Conservation (phyloP, 2,888 invertebrate genomes). For the Limnephilus auricula region DNA sequence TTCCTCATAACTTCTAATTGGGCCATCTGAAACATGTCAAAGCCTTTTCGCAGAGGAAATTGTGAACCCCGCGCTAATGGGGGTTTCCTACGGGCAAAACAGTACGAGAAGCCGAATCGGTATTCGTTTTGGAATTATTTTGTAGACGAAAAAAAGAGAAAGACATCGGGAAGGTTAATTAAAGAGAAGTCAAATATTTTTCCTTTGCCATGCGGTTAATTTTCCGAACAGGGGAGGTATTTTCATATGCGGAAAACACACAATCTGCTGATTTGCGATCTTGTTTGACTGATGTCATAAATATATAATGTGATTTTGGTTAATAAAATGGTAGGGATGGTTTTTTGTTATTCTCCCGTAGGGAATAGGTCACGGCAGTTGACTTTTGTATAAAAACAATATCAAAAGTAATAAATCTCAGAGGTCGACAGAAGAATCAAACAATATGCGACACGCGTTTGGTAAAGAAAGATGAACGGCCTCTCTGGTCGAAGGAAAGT, state of each 20-base stretch:
- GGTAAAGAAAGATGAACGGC: too few species aligned
- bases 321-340: background rate
- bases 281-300: background rate
- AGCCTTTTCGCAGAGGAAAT: slow-evolving; percentile 43
- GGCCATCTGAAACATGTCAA: slow-evolving; percentile 44
- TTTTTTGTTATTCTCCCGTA: too few species aligned
- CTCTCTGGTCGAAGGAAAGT: too few species aligned
- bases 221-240: background rate
- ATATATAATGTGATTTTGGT: background rate
- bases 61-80: background rate
- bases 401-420: too few species aligned
- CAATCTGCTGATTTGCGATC: background rate
- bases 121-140: background rate
- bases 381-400: too few species aligned
- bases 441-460: too few species aligned
- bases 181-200: background rate
- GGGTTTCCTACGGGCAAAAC: slow-evolving; percentile 4
- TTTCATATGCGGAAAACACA: background rate
- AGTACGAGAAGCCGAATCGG: background rate
- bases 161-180: background rate
- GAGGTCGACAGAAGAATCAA: too few species aligned
- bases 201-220: background rate
- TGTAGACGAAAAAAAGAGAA: background rate
- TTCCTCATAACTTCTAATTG: slow-evolving; percentile 36
- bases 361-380: too few species aligned